Evolutionary conservation across 2,113 vertebrate genomes (phyloP), one percentile per base, ranked within the genome.

Genomic region (Cryptotis parvus): DNA sequence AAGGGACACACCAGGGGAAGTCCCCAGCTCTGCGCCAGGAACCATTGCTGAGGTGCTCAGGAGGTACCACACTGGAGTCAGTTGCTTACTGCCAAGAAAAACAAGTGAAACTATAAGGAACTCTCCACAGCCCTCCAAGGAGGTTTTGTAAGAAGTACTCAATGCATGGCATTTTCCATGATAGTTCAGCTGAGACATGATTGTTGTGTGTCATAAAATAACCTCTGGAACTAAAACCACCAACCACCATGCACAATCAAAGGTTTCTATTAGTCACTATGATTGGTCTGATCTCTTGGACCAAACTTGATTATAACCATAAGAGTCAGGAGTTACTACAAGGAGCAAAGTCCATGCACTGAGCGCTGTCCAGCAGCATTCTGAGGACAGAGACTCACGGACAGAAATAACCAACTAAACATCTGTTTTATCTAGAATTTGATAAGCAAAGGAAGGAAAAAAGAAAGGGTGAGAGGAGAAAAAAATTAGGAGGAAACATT

Each of bases 131-230:
- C 18, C 18, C 18, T 20, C 24, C 55, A 58, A 58, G 22, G 55
- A 58, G 22, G 3, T 58, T 22, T 65, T 65, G 24, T 31, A 65
- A n/a, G 29, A 4, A 70, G 33, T 72, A 22, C 22, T 72, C 12
- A 45, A 43, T 16, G 6, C 49, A 65, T 31, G 35, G 39, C 31
- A 80, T 39, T 82, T 84, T 43, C 52, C 43, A 55, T 68, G 31
- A 75, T 14, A 92, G 27, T n/a, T 76, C 73, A 82, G 45, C 18
- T 91, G 45, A 78, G 11, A 83, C 0, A 4, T 35, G 65, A 52
- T 49, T 73, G 5, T 82, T 87, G 68, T 72, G 24, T 39, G 61
- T 90, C 75, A 66, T 61, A 58, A 85, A 90, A 15, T 37, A 79
- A 68, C 27, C 24, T 70, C 55, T 65, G n/a, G 63, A 45, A 77